Percentiles rank a stretch among this genome's conserved stretches.
Conservation (phyloP, 2,888 invertebrate genomes). For the Hydrotaea cyrtoneurina region DNA sequence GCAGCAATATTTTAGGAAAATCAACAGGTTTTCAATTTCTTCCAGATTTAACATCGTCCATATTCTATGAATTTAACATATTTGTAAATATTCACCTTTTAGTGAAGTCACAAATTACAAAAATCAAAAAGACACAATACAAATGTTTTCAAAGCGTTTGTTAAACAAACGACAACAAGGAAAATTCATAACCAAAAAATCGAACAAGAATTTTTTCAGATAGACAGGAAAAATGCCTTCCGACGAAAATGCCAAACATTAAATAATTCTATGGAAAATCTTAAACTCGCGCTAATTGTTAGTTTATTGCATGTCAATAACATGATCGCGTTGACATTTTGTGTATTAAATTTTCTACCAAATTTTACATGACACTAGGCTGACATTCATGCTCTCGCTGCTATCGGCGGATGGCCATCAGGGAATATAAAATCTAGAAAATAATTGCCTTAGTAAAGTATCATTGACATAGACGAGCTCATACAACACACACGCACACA, state of each 20-base stretch:
- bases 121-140: too few relatives aligned
- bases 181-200: background rate
- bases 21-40: too few relatives aligned
- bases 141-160: background rate
- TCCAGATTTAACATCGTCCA: too few relatives aligned
- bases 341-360: constrained; percentile 39
- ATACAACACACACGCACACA: too few relatives aligned
- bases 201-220: background rate
- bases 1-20: too few relatives aligned
- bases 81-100: too few relatives aligned
- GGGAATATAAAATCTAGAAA: background rate
- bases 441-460: background rate
- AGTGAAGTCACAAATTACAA: too few relatives aligned
- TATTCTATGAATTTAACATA: too few relatives aligned
- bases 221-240: background rate
- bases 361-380: constrained; percentile 40
- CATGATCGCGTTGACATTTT: constrained; percentile 45
- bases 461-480: background rate
- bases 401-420: background rate
- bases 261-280: background rate
- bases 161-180: background rate
- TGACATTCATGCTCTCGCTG: background rate
- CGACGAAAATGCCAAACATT: background rate
- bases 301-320: constrained; percentile 42
- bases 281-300: background rate